Evolutionary conservation across 64 coral and sea anemone species (phyloP).

Genomic region (Stylophora pistillata): DNA sequence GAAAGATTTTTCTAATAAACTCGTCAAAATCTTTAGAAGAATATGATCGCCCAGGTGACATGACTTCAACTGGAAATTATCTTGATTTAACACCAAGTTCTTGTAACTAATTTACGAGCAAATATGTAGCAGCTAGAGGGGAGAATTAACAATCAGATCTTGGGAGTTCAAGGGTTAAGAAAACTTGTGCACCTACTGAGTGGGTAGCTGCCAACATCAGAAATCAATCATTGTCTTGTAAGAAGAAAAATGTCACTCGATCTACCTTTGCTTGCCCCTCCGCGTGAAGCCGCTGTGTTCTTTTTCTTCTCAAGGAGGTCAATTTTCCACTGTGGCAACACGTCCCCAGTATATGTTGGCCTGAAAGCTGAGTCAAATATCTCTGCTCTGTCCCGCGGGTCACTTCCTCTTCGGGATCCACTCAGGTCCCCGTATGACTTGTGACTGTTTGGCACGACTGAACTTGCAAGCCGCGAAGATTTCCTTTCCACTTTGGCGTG

Average conservation of each 20-base stretch:
- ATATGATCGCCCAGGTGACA: no score
- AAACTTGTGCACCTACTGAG: no score
- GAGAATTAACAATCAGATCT: no score
- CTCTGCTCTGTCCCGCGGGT: neutral
- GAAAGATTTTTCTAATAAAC: no score
- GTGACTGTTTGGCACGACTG: neutral
- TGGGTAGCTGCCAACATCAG: no score
- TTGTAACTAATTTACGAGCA: no score
- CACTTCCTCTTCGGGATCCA: neutral
- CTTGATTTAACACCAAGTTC: no score
- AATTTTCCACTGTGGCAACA: constrained; percentile 47
- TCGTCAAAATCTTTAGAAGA: no score
- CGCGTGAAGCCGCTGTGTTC: neutral
- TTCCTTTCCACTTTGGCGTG: constrained; percentile 23
- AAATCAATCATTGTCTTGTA: no score
- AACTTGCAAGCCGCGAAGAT: neutral
- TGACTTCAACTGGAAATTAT: no score
- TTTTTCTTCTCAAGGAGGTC: constrained; percentile 47
- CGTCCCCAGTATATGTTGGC: constrained; percentile 22
- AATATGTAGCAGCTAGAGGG: no score
- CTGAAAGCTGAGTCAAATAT: neutral
- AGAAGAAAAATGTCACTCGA: neutral
- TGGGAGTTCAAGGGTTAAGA: no score
- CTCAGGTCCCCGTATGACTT: neutral
- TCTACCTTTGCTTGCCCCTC: neutral